phyloP scores from a whole-genome alignment of 2,113 vertebrate species.

The Grus americana region DNA sequence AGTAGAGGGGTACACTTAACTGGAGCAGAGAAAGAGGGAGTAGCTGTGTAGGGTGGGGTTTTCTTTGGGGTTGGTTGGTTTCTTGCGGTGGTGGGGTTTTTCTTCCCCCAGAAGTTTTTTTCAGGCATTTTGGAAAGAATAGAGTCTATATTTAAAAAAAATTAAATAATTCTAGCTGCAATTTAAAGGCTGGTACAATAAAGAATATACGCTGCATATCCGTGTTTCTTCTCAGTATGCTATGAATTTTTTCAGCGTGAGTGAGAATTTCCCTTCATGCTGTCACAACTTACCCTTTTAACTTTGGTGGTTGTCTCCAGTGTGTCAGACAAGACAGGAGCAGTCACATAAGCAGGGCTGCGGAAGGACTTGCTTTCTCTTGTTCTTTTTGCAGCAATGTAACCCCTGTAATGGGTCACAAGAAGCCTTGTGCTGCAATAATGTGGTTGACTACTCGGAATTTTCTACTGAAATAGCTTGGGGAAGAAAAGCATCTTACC shows the following conservation, averaged over 20 bases:
- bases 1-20: neutral
- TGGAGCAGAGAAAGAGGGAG: neutral
- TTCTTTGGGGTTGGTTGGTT: neutral
- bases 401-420: neutral
- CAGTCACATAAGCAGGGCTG: neutral
- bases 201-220: neutral
- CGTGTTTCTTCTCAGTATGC: neutral
- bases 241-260: neutral
- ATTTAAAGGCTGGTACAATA: neutral
- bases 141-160: neutral
- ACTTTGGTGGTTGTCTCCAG: neutral
- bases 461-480: neutral
- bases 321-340: neutral
- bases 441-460: neutral
- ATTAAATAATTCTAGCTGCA: neutral
- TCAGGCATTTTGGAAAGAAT: neutral
- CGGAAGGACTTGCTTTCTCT: neutral
- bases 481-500: neutral
- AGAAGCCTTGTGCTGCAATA: neutral
- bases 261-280: neutral
- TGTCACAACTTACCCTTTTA: neutral
- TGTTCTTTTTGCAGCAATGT: neutral
- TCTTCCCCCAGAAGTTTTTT: neutral
- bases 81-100: accelerated
- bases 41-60: neutral